Conservation (phyloP, 2,797 vertebrate species). For the Pogonophryne albipinna region DNA sequence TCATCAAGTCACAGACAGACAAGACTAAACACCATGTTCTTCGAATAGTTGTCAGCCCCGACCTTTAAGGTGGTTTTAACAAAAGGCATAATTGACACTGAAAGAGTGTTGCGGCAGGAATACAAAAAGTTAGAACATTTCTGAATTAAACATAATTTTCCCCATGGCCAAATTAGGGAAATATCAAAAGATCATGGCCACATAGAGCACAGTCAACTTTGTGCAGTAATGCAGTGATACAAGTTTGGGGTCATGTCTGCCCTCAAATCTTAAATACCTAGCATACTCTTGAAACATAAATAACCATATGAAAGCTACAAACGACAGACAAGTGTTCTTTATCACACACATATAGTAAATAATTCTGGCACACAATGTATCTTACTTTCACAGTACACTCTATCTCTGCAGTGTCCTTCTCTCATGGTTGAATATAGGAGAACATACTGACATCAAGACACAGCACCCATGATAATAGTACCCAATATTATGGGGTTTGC, state of each 20-base stretch:
- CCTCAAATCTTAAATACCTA: background rate
- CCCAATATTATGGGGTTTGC: background rate
- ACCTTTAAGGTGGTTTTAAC: constrained; percentile 64
- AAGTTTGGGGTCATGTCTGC: background rate
- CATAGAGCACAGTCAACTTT: background rate
- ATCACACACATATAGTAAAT: background rate
- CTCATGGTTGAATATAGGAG: background rate
- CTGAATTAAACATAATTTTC: constrained; percentile 32
- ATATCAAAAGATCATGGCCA: constrained; percentile 17
- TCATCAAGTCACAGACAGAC: constrained; percentile 37
- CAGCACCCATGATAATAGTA: background rate
- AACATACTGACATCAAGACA: background rate
- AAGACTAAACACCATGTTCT: constrained; percentile 37
- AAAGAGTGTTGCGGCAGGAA: constrained; percentile 36
- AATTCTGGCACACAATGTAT: background rate
- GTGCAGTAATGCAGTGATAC: background rate
- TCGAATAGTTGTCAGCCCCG: constrained; percentile 47
- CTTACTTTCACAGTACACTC: background rate
- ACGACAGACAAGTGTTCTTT: background rate
- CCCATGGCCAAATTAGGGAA: constrained; percentile 9
- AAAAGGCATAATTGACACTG: constrained; percentile 53
- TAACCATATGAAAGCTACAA: background rate
- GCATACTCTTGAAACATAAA: background rate
- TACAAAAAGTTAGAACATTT: constrained; percentile 38
- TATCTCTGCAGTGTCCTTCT: background rate